Evolutionary conservation across 2,797 vertebrate species (phyloP), one percentile per base, ranked within the genome.

Genomic region (Anisognathus igniventris): DNA sequence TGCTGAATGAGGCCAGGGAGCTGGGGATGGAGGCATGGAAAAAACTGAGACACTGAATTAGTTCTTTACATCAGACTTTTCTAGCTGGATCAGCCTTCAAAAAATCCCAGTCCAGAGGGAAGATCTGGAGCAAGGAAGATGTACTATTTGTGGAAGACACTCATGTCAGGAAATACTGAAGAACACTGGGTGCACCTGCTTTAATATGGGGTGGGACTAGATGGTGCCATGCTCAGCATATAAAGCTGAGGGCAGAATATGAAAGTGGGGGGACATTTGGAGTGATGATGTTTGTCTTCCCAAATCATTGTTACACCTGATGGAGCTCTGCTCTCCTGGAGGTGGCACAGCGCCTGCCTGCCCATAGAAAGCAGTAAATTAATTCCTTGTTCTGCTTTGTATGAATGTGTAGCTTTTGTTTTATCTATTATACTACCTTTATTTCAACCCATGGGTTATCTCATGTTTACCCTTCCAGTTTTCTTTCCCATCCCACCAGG

Each of bases 251-350:
- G 22, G 5, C 18, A 54, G 30, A 31, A 54, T 15, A n/a, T 30
- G 24, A 19, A 76, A 27, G 3, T 1, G 12, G 31, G 14, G 2
- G 0, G 3, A 4, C 1, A 7, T 64, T 42, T n/a, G 7, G 14
- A 16, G 10, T 35, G 22, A n/a, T 35, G 12, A 13, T 24, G 2
- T 57, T 71, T 64, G 8, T 42, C 15, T 62, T 37, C 37, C 50
- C 23, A 50, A 42, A 61, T 56, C 31, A 20, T 10, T 21, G 5
- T 39, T 30, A 30, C 3, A 2, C 2, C 8, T 27, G 35, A 31
- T 23, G 31, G 30, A 33, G 17, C 10, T 15, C 35, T 42, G 14
- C 6, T 53, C 7, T 56, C 22, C 27, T 42, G 35, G 18, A 31
- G 30, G 35, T 56, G 40, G 9, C 45, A 51, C 27, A 39, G 56